These are phyloP conservation scores for Operophtera brumata DNA, from an alignment of 2,888 invertebrate species.

Conservation along the genomic window DNA sequence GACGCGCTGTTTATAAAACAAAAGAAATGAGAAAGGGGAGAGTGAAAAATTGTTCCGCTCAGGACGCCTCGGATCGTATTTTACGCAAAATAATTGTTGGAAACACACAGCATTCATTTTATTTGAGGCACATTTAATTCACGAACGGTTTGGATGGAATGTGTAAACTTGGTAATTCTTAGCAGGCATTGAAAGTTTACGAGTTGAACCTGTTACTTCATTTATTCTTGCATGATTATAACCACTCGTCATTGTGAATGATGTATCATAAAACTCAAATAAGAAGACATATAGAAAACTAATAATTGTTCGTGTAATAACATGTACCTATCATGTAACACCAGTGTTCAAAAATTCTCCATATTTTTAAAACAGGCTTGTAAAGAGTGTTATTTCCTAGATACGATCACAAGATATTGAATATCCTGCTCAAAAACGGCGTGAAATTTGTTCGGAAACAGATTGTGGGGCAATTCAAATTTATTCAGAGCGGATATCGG, in stretches of 20 bases:
- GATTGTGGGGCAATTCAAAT: conserved; percentile 23
- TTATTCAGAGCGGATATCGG: conserved; percentile 26
- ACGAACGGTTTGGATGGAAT: conserved; percentile 3
- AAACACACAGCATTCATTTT: conserved; percentile 36
- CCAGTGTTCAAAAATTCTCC: too few relatives aligned
- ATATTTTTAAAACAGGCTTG: too few relatives aligned
- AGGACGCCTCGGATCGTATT: conserved; percentile 38
- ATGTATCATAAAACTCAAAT: too few relatives aligned
- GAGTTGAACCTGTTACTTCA: too few relatives aligned
- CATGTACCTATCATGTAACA: too few relatives aligned
- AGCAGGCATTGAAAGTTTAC: too few relatives aligned
- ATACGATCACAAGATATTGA: conserved; percentile 15
- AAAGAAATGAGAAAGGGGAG: conserved; percentile 33
- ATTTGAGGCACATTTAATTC: conserved; percentile 25
- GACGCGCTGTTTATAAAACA: conserved; percentile 40
- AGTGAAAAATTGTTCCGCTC: conserved; percentile 42
- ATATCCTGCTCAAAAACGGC: conserved; percentile 13
- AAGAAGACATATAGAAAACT: too few relatives aligned
- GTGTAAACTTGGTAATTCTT: not conserved
- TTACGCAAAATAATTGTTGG: conserved; percentile 44
- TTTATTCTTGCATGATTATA: too few relatives aligned
- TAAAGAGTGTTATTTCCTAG: not conserved
- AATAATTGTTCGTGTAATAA: too few relatives aligned
- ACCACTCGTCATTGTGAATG: too few relatives aligned
- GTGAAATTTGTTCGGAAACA: conserved; percentile 25